These are phyloP conservation scores for Melanocharis versteri DNA, from an alignment of 2,113 vertebrate species.

Conservation along the genomic window DNA sequence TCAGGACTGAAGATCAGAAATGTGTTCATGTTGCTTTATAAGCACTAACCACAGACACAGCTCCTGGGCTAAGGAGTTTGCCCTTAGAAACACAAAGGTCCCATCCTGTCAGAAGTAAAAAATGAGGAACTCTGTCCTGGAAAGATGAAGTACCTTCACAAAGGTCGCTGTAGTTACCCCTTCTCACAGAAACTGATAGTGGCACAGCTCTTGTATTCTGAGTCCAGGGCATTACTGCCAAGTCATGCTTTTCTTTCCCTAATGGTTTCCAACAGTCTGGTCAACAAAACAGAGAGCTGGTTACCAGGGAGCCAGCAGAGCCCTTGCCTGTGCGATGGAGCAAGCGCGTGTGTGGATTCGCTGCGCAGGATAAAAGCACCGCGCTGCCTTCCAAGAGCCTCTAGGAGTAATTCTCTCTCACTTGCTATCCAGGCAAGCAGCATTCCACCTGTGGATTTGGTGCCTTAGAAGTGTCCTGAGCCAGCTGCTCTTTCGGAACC, in stretches of 20 bases:
- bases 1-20: background rate
- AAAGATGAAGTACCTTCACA: background rate
- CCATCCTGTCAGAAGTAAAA: background rate
- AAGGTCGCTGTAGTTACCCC: background rate
- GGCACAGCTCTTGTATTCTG: background rate
- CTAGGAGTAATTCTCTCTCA: background rate
- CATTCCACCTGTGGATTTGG: background rate
- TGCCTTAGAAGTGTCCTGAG: background rate
- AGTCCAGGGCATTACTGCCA: background rate
- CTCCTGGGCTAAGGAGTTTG: background rate
- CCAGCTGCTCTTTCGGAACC: background rate
- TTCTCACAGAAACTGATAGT: background rate
- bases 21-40: background rate
- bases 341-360: background rate
- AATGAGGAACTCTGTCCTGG: background rate
- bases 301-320: background rate
- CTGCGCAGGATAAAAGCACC: background rate
- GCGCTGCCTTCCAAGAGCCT: background rate
- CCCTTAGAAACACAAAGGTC: background rate
- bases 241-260: background rate
- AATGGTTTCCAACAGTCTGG: background rate
- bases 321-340: background rate
- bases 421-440: background rate
- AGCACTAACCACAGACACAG: background rate
- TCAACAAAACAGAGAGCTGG: conserved; percentile 11